Percentiles rank a stretch among this genome's conserved stretches.
Conservation (phyloP, 1,140 invertebrate species). For the Drosophila nikananu region DNA sequence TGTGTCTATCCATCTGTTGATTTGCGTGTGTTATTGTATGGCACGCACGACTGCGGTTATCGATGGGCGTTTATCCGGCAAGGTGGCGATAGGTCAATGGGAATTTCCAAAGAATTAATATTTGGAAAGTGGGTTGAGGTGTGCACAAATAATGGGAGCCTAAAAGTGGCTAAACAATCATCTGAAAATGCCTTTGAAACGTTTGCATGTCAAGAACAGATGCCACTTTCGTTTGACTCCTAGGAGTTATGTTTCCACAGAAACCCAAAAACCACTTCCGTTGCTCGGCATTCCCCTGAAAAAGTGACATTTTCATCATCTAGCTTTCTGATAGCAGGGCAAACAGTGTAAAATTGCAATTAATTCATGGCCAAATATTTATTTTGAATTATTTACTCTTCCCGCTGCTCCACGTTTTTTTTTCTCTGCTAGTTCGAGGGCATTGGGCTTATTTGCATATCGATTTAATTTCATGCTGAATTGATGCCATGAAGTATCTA, state of each 20-base stretch:
- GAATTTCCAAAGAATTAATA: conserved; percentile 8
- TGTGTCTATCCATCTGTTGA: conserved; percentile 22
- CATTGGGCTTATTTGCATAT: conserved; percentile 44
- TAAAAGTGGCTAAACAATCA: neutral
- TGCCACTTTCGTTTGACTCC: neutral
- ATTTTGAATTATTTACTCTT: conserved; percentile 39
- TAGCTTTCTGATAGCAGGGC: conserved; percentile 34
- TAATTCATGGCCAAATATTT: conserved; percentile 55
- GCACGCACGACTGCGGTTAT: conserved; percentile 46
- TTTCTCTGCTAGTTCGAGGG: neutral
- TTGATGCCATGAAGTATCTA: conserved; percentile 27
- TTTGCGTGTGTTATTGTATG: conserved; percentile 25
- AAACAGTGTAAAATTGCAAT: conserved; percentile 51
- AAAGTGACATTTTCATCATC: conserved; percentile 31
- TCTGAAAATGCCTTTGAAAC: neutral
- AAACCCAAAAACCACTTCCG: neutral
- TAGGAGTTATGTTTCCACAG: neutral
- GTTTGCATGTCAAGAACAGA: neutral
- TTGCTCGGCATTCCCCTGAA: neutral
- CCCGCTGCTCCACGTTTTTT: neutral
- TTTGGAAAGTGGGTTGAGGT: neutral
- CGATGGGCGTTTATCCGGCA: conserved; percentile 20
- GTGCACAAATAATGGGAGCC: neutral
- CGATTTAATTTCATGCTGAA: conserved; percentile 39
- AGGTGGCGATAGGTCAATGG: conserved; percentile 14